Evolutionary conservation across 2,888 invertebrate species (phyloP).

Genomic region (Ophion costatus): DNA sequence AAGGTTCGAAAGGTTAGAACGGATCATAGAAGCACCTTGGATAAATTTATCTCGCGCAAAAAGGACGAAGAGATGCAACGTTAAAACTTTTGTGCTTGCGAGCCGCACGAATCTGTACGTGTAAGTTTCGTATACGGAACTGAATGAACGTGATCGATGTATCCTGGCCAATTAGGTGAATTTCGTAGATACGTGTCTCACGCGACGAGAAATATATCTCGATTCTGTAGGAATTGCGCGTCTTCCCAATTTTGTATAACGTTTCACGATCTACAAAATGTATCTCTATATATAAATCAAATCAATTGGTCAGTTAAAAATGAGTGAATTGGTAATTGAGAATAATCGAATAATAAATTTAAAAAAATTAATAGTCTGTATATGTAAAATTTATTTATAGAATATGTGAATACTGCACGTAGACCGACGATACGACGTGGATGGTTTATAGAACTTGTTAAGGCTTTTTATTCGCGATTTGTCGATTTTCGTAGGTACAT

Average conservation of each 20-base stretch:
- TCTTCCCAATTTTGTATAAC: constrained; percentile 5
- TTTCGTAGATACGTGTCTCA: constrained; percentile 41
- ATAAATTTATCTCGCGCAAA: background rate
- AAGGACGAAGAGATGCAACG: background rate
- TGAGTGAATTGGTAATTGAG: no score
- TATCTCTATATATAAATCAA: no score
- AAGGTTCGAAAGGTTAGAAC: background rate
- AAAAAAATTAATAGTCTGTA: no score
- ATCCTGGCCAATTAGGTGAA: constrained; percentile 35
- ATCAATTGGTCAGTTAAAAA: no score
- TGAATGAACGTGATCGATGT: constrained; percentile 47
- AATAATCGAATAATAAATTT: no score
- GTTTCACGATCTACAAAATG: constrained; percentile 5
- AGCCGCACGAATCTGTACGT: constrained; percentile 6
- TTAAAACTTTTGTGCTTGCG: constrained; percentile 17
- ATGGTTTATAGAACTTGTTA: no score
- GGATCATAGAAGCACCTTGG: constrained; percentile 8
- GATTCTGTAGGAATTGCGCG: background rate
- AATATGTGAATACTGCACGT: no score
- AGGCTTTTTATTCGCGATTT: no score
- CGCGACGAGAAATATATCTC: constrained; percentile 14
- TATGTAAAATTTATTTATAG: no score
- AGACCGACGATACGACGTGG: no score
- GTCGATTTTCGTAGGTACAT: no score
- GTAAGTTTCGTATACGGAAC: constrained; percentile 1